Percentiles rank a stretch among this genome's conserved stretches.
Evolutionary conservation across 2,113 vertebrate species (phyloP).

Genomic region (Dipodomys spectabilis): DNA sequence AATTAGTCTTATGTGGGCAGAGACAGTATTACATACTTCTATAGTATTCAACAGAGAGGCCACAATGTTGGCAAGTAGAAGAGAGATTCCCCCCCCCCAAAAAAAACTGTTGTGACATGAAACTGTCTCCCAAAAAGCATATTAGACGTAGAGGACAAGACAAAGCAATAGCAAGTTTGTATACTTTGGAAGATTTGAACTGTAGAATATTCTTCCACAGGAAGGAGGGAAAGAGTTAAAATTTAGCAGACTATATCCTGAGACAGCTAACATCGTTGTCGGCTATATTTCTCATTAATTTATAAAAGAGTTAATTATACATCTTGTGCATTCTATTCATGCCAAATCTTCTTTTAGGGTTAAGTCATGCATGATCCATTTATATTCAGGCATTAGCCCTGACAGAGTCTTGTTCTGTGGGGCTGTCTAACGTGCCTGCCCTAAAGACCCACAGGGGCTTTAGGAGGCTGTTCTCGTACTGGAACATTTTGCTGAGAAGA

Average conservation of each 20-base stretch:
- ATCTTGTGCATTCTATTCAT: slow-evolving; percentile 72
- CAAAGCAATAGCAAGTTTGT: background rate
- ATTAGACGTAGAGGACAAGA: background rate
- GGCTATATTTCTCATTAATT: slow-evolving; percentile 76
- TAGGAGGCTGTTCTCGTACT: slow-evolving; percentile 64
- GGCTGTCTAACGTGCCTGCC: slow-evolving; percentile 47
- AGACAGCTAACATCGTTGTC: slow-evolving; percentile 64
- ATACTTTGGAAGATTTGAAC: background rate
- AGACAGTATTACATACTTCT: background rate
- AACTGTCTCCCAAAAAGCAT: background rate
- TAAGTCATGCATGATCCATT: slow-evolving; percentile 82
- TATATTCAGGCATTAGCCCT: slow-evolving; percentile 75
- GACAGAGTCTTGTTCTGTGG: slow-evolving; percentile 58
- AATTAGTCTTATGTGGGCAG: background rate
- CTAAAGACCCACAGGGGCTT: slow-evolving; percentile 63
- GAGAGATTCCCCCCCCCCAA: background rate
- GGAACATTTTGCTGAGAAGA: slow-evolving; percentile 77
- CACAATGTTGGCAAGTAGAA: background rate
- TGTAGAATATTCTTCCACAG: background rate
- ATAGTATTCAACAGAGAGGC: background rate
- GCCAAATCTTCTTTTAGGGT: slow-evolving; percentile 78
- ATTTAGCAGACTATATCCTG: slow-evolving; percentile 36
- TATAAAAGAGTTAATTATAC: slow-evolving; percentile 80
- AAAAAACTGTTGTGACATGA: background rate
- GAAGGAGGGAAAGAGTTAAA: slow-evolving; percentile 73